Base-by-base conservation (phyloP, 2,888 invertebrate species). In the Agrochola macilenta region DNA sequence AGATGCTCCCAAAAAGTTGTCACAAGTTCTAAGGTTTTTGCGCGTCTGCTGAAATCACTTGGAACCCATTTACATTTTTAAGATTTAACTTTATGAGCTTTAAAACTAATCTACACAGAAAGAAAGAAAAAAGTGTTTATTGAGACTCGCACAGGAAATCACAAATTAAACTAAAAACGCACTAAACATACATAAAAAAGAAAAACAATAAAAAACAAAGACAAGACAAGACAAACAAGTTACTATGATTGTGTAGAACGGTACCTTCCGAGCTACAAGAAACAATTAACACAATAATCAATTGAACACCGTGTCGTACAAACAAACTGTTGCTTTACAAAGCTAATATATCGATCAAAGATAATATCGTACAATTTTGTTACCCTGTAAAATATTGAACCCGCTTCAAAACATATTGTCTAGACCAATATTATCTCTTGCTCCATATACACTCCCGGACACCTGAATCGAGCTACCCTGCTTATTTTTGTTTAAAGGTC, bases 231-330 rank as follows among this genome's bases (percentile, higher is more conserved):
- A 35, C 35, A 57, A 12, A 63, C 43, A 69, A 65, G 57, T 39
- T 30, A 39, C 76, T 54, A 46, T 66, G 35, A 66, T 71, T 60
- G n/a, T 73, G 26, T 26, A 63, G 69, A 61, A 82, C 77, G 60
- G 58, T 60, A 57, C 68, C 39, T 61, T 39, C 39, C 58, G 17
- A 64, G 58, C 49, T 66, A 73, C 72, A 63, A 84, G 65, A 60
- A 46, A 79, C 64, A 74, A 84, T 84, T 66, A 79, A 68, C 58
- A 46, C 57, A 7, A 80, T 69, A 80, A 79, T 63, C 80, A 71
- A 80, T 75, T 84, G 69, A 54, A 81, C 78, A 82, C 26, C 49
- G 30, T 72, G 78, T 81, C 35, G 69, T 69, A 81, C 71, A 76
- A 79, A 61, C 35, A 52, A 82, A 84, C 61, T 71, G 65, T 72